These are phyloP conservation scores for Gulo gulo DNA, from an alignment of 2,113 vertebrate genomes.

Conservation along the genomic window DNA sequence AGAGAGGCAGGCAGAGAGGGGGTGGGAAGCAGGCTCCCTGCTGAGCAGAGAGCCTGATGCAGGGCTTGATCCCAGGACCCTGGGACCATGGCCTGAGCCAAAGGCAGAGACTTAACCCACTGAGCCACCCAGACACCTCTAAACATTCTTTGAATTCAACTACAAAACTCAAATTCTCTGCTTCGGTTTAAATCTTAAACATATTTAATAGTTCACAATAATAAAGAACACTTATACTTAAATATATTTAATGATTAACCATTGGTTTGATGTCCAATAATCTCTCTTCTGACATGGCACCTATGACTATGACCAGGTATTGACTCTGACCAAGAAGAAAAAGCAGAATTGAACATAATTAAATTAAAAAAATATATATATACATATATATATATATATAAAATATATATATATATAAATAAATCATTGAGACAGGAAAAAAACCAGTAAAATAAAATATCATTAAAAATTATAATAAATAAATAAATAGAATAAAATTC, in stretches of 20 bases:
- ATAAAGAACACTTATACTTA: not conserved
- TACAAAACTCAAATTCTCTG: not conserved
- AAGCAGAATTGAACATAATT: not conserved
- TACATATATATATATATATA: too few relatives aligned
- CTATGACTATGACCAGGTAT: not conserved
- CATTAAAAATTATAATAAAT: too few relatives aligned
- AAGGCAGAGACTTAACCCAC: too few relatives aligned
- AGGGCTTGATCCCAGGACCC: too few relatives aligned
- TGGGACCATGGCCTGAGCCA: too few relatives aligned
- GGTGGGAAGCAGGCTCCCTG: too few relatives aligned
- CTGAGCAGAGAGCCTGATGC: too few relatives aligned
- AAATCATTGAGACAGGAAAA: not conserved
- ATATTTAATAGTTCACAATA: slow-evolving; percentile 16
- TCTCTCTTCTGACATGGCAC: not conserved
- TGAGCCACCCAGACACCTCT: too few relatives aligned
- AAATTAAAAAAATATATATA: too few relatives aligned
- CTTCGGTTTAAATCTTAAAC: not conserved
- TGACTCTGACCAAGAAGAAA: not conserved
- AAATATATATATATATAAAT: too few relatives aligned
- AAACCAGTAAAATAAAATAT: too few relatives aligned
- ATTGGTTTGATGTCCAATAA: not conserved
- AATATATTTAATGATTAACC: slow-evolving; percentile 6
- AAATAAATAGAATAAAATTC: not conserved
- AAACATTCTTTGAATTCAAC: not conserved
- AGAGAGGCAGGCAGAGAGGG: too few relatives aligned